Evolutionary conservation across 2,888 invertebrate genomes (phyloP), one percentile per base, ranked within the genome.

Genomic region (Zele albiditarsus): DNA sequence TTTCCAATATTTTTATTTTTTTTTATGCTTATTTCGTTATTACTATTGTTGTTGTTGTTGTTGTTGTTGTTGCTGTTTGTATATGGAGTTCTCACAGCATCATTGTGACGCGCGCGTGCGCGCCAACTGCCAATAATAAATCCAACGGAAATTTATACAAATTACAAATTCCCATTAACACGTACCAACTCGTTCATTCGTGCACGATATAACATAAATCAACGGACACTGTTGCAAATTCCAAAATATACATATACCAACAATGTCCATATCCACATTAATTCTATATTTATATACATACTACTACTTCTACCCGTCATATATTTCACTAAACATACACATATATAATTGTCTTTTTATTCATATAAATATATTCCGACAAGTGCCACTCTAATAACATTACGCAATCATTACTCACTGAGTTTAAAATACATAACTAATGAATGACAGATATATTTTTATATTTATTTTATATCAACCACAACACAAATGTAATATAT

Each of bases 131-230:
- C 75, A 78, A 82, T 82, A 81, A 85, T 84, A 84, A 86, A 84
- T 86, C 83, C 71, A 66, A 69, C 16, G 38, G 78, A 80, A 83
- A 85, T 86, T 85, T 84, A 85, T 83, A 84, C 83, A 83, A 86
- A 85, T 86, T 85, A 83, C 81, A 75, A 76, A 80, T 81, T 79
- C 78, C 82, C 83, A 84, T 86, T 84, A 84, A 82, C 82, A 76
- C 80, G 76, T 74, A 75, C 46, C 46, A 46, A 73, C 73, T 71
- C 76, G 76, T 77, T 78, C 80, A 77, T 79, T 79, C 76, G 74
- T 72, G 58, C 75, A 76, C 38, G 12, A 75, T 77, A 80, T 81
- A 81, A 80, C 81, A 82, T 85, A 85, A 85, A 86, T 85, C 84
- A 83, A 79, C 76, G 84, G 83, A 78, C 76, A 67, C 57, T 57